Percentiles rank a stretch among this genome's conserved stretches.
Conservation (phyloP, 1,140 invertebrate species). For the Drosophila nebulosa region DNA sequence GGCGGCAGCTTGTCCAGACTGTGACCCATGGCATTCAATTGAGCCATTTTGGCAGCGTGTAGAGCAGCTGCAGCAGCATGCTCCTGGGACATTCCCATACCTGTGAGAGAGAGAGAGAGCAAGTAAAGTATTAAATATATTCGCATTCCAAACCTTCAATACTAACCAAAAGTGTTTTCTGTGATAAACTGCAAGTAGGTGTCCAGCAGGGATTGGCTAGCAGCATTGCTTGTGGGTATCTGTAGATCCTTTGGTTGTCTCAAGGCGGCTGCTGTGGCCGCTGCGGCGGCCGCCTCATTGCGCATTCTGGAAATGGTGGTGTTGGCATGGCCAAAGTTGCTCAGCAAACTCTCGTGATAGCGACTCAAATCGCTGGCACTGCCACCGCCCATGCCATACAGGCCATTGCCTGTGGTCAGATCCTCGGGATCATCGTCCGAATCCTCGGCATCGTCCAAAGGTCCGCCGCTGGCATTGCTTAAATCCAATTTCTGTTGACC, state of each 20-base stretch:
- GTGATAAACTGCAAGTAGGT: constrained; percentile 93
- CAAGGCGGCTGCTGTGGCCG: constrained; percentile 66
- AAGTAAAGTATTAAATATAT: background rate
- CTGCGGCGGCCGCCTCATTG: constrained; percentile 81
- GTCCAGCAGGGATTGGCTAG: constrained; percentile 89
- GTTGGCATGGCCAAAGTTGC: constrained; percentile 83
- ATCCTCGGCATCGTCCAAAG: constrained; percentile 83
- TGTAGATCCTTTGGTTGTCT: constrained; percentile 81
- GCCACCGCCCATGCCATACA: constrained; percentile 44
- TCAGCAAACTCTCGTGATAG: constrained; percentile 73
- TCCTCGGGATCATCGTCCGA: constrained; percentile 88
- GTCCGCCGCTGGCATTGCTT: constrained; percentile 70
- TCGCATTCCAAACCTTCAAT: background rate
- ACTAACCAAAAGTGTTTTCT: constrained; percentile 87
- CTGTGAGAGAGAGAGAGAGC: constrained; percentile 21
- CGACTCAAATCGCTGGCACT: constrained; percentile 66
- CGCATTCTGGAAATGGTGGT: constrained; percentile 82
- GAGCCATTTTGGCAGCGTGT: constrained; percentile 86
- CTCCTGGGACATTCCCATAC: constrained; percentile 82
- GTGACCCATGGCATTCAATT: constrained; percentile 85
- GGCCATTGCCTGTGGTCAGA: constrained; percentile 84
- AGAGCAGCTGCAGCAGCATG: constrained; percentile 83
- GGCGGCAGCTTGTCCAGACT: constrained; percentile 82
- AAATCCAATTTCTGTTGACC: constrained; percentile 89
- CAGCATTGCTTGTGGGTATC: constrained; percentile 78